Base-by-base conservation (phyloP, 2,113 vertebrate genomes). In the Halcyon senegalensis region DNA sequence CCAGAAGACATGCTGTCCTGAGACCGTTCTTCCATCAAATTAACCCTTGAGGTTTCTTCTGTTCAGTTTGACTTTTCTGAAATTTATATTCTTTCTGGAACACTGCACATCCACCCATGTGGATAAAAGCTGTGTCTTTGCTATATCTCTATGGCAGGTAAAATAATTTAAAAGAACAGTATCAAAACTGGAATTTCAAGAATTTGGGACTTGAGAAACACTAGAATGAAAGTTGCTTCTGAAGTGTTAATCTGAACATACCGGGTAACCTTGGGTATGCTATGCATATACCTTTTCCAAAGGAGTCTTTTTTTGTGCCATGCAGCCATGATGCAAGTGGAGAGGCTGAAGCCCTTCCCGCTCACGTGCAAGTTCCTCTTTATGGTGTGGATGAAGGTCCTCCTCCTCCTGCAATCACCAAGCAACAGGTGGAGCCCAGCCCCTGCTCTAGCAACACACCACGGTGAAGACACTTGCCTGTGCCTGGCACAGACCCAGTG, bases 11-110 rank as follows among this genome's bases (percentile, higher is more conserved):
- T 75, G 60, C 44, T 94, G 23, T 63, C 37, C 27, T 48, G 46
- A 86, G 33, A 84, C 44, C 64, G 39, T 87, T 59, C 23, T 86
- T 89, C 55, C 17, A 69, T 86, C 50, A 91, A 93, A 90, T 81
- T 73, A 72, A 69, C 51, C 58, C 67, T 46, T 70, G 44, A 53
- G 55, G 9, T 84, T 94, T 68, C 7, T 4, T 67, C 39, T 68
- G 19, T 56, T 66, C 60, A 43, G 16, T 82, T 55, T 69, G 63
- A 56, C 33, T 93, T 79, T 59, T 80, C 69, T 68, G 55, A 85
- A 93, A 80, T 83, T 13, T 48, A 8, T 68, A 10, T 56, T 82
- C 59, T 84, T 94, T 60, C 39, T 77, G 59, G 39, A 90, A 41
- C 64, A 59, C 21, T 64, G 31, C 27, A 72, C 13, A 51, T 23